Evolutionary conservation across 2,888 invertebrate genomes (phyloP), one percentile per base, ranked within the genome.

Genomic region (Drosophila yooni): DNA sequence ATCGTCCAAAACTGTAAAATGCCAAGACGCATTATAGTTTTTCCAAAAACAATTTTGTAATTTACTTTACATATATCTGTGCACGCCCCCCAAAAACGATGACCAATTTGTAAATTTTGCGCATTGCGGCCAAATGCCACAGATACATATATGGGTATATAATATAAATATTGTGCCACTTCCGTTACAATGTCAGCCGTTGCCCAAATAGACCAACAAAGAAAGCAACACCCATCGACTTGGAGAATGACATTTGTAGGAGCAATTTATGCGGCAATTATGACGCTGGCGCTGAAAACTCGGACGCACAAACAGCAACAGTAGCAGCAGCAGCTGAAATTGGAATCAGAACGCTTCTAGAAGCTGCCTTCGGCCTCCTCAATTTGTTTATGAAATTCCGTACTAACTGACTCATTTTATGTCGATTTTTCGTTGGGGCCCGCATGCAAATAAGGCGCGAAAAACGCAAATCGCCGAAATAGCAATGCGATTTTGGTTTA

Each of bases 381-480:
- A 70, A 51, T 63, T 89, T 86, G 85, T 89, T 86, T 86, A 86
- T 82, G 71, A 84, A 84, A 86, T 86, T 84, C 89, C 89, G 52
- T 62, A 61, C 36, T 36, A 40, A 57, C 71, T 87, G 82, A 86
- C 79, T 86, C 85, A 86, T 82, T 56, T 29, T 40, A 38, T 56
- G 53, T 61, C 65, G 70, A 63, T 63, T 68, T 76, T 56, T 48
- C 25, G 11, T 46, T 46, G 25, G n/a, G 34, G 33, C 31, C n/a
- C 59, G 43, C 62, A 60, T 81, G 90, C 87, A 89, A 89, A 87
- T 87, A 87, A 89, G 87, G 87, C 87, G 87, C 88, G 87, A 84
- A 84, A 88, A 76, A 38, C 70, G 70, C 67, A 59, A 63, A 31
- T 53, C 48, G 34, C 51, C 43, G 34, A 58, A 60, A 54, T 38